Percentiles rank a stretch among this genome's conserved stretches.
Conservation (phyloP, 2,888 invertebrate species). For the Amblyjoppa fuscipennis region DNA sequence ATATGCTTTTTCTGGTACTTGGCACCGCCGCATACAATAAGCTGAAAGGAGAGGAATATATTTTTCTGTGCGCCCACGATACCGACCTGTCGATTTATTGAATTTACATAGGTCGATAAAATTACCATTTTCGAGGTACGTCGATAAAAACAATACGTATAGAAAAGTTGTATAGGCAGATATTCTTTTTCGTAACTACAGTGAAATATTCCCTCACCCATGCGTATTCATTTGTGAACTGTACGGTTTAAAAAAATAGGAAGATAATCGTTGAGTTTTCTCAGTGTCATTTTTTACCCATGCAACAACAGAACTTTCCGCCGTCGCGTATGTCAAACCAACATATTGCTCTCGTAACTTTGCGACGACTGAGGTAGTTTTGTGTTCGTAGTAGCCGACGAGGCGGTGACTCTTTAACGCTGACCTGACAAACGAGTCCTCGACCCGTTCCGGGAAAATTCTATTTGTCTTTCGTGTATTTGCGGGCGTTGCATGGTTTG, state of each 20-base stretch:
- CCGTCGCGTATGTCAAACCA: slow-evolving; percentile 10
- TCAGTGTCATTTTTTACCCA: neutral
- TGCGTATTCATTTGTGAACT: slow-evolving; percentile 16
- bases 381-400: slow-evolving; percentile 20
- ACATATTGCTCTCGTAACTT: slow-evolving; percentile 41
- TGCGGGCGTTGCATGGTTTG: neutral
- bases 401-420: slow-evolving; percentile 26
- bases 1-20: too few relatives aligned
- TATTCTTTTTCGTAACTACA: neutral
- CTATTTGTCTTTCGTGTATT: slow-evolving; percentile 25
- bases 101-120: neutral
- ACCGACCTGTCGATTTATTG: neutral
- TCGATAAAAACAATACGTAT: neutral
- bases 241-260: neutral
- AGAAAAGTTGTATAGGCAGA: neutral
- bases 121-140: neutral
- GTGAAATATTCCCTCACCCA: neutral
- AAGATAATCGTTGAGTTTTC: slow-evolving; percentile 32
- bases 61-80: neutral
- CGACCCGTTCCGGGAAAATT: slow-evolving; percentile 29
- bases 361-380: slow-evolving; percentile 28
- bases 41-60: neutral
- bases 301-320: neutral
- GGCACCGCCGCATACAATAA: too few relatives aligned
- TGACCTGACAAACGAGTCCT: slow-evolving; percentile 43